Evolutionary conservation across 2,113 vertebrate genomes (phyloP).

Genomic region (Gymnorhina tibicen): DNA sequence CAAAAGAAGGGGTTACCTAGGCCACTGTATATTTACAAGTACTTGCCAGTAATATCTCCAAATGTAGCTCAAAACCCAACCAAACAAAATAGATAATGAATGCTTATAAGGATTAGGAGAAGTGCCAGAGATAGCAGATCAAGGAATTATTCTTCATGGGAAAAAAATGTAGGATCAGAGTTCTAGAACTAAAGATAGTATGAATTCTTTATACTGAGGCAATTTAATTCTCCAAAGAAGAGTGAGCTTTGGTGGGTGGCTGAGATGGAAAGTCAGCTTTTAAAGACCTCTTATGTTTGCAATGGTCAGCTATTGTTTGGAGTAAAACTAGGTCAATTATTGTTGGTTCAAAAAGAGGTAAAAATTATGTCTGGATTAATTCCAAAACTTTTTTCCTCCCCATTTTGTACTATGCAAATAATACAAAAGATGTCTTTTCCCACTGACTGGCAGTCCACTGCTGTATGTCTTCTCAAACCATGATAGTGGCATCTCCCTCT

Average conservation of each 20-base stretch:
- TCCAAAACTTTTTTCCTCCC: neutral
- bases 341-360: neutral
- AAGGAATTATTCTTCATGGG: constrained; percentile 52
- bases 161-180: constrained; percentile 35
- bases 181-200: constrained; percentile 19
- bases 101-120: constrained; percentile 49
- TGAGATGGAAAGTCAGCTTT: neutral
- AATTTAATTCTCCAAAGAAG: constrained; percentile 6
- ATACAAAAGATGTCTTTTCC: neutral
- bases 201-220: neutral
- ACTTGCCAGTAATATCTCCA: constrained; percentile 31
- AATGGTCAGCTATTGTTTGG: constrained; percentile 6
- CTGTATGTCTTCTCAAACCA: neutral
- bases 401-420: neutral
- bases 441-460: neutral
- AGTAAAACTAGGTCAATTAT: constrained; percentile 41
- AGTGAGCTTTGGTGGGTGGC: neutral
- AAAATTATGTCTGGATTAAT: constrained; percentile 19
- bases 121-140: constrained; percentile 49
- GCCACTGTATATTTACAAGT: constrained; percentile 47
- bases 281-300: neutral
- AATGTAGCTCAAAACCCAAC: constrained; percentile 48
- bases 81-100: constrained; percentile 58
- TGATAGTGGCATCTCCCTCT: neutral
- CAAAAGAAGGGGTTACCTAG: constrained; percentile 33